A percentile compares a stretch with the other conserved stretches of the same genome.
Evolutionary conservation across 2,888 invertebrate species (phyloP).

Genomic region (Tetranychus truncatus): DNA sequence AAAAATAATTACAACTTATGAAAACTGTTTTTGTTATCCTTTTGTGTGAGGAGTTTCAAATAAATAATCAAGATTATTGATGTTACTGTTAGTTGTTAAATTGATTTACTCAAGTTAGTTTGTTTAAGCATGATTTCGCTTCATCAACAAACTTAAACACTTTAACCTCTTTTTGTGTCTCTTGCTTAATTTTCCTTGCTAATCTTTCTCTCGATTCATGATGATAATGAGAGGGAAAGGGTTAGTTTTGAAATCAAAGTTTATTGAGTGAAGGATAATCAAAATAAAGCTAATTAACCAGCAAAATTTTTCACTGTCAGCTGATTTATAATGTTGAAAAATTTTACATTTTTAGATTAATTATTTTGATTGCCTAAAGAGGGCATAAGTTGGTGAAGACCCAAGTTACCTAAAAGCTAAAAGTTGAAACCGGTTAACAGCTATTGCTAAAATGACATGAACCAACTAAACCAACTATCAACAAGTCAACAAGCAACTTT

Average conservation of each 20-base stretch:
- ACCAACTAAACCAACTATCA: background rate
- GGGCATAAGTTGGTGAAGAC: background rate
- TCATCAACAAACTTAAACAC: background rate
- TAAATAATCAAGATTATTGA: background rate
- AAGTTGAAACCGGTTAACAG: background rate
- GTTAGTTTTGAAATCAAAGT: too few species aligned
- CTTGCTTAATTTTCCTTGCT: background rate
- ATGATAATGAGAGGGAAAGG: too few species aligned
- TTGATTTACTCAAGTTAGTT: background rate
- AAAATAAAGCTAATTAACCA: too few species aligned
- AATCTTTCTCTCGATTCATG: too few species aligned
- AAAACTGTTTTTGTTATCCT: background rate
- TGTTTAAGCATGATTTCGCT: background rate
- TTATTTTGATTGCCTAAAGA: background rate
- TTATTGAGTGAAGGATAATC: too few species aligned
- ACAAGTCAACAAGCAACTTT: background rate
- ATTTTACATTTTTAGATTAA: background rate
- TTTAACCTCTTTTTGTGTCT: background rate
- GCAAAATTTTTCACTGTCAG: too few species aligned
- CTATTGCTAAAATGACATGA: background rate
- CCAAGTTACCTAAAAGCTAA: background rate
- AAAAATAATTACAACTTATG: background rate
- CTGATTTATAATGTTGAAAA: too few species aligned
- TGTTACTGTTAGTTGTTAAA: background rate
- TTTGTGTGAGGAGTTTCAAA: background rate